Evolutionary conservation across 2,113 vertebrate genomes (phyloP).

Genomic region (Notarius lentiginosus): DNA sequence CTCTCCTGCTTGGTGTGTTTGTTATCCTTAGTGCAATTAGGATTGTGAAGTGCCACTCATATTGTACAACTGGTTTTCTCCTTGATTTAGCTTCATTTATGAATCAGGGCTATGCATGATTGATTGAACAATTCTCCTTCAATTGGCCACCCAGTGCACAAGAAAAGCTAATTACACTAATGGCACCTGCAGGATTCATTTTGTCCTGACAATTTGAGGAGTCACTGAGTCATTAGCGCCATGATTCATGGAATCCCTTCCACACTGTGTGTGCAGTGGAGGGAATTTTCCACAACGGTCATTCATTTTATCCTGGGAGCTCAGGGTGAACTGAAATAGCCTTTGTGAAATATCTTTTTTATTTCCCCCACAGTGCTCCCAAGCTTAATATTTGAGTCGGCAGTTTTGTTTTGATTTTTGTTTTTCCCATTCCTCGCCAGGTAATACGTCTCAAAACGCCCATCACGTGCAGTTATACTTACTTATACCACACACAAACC

Average conservation of each 20-base stretch:
- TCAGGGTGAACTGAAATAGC: neutral
- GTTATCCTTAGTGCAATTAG: conserved; percentile 8
- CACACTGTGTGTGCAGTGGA: conserved; percentile 19
- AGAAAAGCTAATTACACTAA: conserved; percentile 68
- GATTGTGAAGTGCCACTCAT: conserved; percentile 3
- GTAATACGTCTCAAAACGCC: neutral
- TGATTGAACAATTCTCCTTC: conserved; percentile 15
- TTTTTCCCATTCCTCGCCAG: neutral
- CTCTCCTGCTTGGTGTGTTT: neutral
- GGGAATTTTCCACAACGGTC: conserved; percentile 15
- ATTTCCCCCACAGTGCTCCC: neutral
- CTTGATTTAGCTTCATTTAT: conserved; percentile 38
- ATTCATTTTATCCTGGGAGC: conserved; percentile 25
- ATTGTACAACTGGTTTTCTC: conserved; percentile 14
- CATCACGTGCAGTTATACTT: neutral
- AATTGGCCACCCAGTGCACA: conserved; percentile 21
- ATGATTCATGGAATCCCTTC: conserved; percentile 58
- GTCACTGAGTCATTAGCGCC: conserved; percentile 56
- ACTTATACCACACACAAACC: neutral
- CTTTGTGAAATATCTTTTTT: too few relatives aligned
- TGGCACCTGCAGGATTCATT: conserved; percentile 65
- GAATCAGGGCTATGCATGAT: conserved; percentile 11
- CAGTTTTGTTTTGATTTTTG: neutral
- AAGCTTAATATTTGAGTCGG: neutral
- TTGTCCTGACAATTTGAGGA: conserved; percentile 60